Evolutionary conservation across 2,888 invertebrate genomes (phyloP), one percentile per base, ranked within the genome.

Genomic region (Eilema sororculum): DNA sequence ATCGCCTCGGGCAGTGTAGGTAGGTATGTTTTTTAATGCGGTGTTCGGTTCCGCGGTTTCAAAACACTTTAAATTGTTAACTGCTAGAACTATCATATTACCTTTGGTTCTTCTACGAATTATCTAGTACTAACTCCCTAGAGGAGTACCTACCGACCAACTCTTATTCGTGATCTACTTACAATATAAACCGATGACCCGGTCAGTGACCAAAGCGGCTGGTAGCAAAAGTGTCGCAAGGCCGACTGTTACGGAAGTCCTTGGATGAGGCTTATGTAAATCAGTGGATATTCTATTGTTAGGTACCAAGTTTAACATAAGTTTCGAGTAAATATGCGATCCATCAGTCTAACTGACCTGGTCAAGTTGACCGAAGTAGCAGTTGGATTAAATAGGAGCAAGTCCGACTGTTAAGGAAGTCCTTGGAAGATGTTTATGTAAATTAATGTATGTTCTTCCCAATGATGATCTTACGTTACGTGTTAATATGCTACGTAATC

Each of bases 1-100:
- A 74, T 71, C 52, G 52, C 52, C 20, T 52, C 52, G n/a, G n/a
- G 52, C n/a, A 52, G 52, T 52, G n/a, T 52, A 52, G n/a, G 16
- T 41, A 41, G 3, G n/a, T 52, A 52, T 52, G n/a, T 52, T 52
- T 52, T 46, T 52, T 52, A n/a, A 52, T n/a, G 52, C 52, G 9
- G 52, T 20, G 6, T 6, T 46, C 20, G 20, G 46, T 46, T 46
- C 52, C 52, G 52, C n/a, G 52, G 52, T 9, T 58, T 13, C 10
- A 58, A 24, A 24, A 58, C 24, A 25, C 25, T 58, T 22, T 57
- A 22, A 57, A 12, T 57, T 25, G 24, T 58, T 25, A 58, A 13
- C 13, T 24, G 24, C 24, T 0, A 25, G 58, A 58, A 4, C 13
- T 24, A 58, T 58, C 24, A 2, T 24, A 28, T 16, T 58, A 25